Evolutionary conservation across 2,113 vertebrate genomes (phyloP).

Genomic region (Strix uralensis): DNA sequence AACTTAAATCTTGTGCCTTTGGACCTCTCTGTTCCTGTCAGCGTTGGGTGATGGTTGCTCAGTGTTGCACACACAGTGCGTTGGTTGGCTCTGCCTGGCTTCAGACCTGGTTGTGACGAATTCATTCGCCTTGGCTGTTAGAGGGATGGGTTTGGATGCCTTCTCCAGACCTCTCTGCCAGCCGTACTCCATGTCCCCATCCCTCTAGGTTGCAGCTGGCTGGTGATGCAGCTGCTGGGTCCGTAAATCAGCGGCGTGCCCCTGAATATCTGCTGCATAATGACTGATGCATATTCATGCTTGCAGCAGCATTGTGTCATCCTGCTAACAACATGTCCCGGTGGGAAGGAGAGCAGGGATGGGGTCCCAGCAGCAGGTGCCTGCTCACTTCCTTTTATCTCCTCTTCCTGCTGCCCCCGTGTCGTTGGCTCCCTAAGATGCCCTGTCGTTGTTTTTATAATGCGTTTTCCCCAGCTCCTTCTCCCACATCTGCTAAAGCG

Average conservation of each 20-base stretch:
- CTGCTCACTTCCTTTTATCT: not conserved
- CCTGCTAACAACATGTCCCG: not conserved
- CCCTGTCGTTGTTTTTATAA: not conserved
- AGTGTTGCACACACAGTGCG: fast-evolving
- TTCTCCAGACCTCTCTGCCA: not conserved
- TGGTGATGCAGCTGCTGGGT: not conserved
- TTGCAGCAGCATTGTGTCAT: not conserved
- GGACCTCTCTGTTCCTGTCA: not conserved
- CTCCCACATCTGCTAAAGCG: not conserved
- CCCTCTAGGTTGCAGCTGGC: not conserved
- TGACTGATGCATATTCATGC: not conserved
- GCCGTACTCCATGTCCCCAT: not conserved
- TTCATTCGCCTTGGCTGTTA: not conserved
- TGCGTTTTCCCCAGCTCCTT: not conserved
- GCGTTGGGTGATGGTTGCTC: not conserved
- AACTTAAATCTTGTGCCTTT: fast-evolving
- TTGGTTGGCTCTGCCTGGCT: not conserved
- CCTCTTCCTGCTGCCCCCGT: not conserved
- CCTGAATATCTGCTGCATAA: not conserved
- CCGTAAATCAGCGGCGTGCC: not conserved
- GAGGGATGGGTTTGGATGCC: not conserved
- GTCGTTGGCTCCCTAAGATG: not conserved
- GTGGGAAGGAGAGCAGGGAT: not conserved
- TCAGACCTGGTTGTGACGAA: not conserved
- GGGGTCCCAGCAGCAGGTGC: not conserved